Percentiles rank a stretch among this genome's conserved stretches.
phyloP scores from a whole-genome alignment of 1,140 invertebrate species.

The Oryctes rhinoceros region DNA sequence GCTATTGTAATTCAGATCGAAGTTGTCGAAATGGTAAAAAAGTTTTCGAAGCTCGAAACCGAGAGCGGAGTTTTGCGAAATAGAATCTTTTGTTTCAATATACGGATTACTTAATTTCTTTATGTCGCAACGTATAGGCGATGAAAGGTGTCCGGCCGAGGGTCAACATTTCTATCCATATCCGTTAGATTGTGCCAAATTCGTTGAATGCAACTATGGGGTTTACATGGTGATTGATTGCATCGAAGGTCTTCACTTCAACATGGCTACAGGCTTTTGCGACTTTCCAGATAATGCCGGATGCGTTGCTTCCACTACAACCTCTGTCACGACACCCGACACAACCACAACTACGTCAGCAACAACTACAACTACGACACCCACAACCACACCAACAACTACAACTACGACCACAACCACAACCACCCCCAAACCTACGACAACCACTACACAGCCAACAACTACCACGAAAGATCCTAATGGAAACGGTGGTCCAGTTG shows the following conservation, averaged over 20 bases:
- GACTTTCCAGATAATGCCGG: conserved; percentile 28
- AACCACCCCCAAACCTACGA: background rate
- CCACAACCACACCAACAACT: no score
- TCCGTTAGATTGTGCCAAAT: background rate
- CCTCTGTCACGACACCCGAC: background rate
- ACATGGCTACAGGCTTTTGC: background rate
- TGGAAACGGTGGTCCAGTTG: background rate
- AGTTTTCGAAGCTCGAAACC: no score
- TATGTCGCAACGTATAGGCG: background rate
- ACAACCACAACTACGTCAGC: background rate
- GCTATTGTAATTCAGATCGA: no score
- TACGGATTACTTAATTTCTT: background rate
- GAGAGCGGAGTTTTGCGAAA: no score
- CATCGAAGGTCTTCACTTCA: background rate
- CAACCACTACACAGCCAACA: background rate
- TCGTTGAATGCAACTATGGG: conserved; percentile 21
- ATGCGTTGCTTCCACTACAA: background rate
- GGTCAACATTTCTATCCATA: conserved; percentile 26
- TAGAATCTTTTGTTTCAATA: no score
- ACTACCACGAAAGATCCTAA: background rate
- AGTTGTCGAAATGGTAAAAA: no score
- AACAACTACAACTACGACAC: background rate
- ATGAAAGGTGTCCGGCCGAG: conserved; percentile 3
- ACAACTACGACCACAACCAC: no score
- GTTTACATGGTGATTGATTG: background rate